Evolutionary conservation across 2,797 vertebrate genomes (phyloP).

Genomic region (Pangasius djambal): DNA sequence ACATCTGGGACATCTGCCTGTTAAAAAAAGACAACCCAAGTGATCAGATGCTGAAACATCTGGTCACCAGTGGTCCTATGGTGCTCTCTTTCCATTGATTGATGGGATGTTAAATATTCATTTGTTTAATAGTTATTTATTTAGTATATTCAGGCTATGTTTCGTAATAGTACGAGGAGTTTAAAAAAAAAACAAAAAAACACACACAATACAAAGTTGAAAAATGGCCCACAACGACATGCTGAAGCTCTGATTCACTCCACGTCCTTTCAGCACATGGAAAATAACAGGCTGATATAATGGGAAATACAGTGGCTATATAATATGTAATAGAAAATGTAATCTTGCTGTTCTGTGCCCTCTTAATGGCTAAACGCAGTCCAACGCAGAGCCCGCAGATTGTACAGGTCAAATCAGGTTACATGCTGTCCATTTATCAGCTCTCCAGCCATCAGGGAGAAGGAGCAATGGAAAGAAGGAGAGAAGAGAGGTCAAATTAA

Average conservation of each 20-base stretch:
- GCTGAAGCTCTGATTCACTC: constrained; percentile 1
- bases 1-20: constrained; percentile 17
- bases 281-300: constrained; percentile 24
- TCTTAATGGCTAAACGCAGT: constrained; percentile 26
- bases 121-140: background rate
- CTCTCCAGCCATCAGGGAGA: constrained; percentile 16
- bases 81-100: background rate
- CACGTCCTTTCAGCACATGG: background rate
- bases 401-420: constrained; percentile 33
- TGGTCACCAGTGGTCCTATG: background rate
- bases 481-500: constrained; percentile 16
- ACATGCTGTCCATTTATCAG: constrained; percentile 28
- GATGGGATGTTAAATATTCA: background rate
- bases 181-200: background rate
- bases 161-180: background rate
- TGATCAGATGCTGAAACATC: background rate
- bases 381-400: background rate
- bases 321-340: constrained; percentile 23
- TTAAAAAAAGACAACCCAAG: background rate
- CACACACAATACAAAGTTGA: background rate
- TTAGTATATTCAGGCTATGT: background rate
- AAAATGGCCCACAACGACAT: background rate
- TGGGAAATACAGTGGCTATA: background rate
- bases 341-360: background rate
- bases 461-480: background rate